phyloP scores from a whole-genome alignment of 2,888 invertebrate species.

The Aspidiotus rigidus region DNA sequence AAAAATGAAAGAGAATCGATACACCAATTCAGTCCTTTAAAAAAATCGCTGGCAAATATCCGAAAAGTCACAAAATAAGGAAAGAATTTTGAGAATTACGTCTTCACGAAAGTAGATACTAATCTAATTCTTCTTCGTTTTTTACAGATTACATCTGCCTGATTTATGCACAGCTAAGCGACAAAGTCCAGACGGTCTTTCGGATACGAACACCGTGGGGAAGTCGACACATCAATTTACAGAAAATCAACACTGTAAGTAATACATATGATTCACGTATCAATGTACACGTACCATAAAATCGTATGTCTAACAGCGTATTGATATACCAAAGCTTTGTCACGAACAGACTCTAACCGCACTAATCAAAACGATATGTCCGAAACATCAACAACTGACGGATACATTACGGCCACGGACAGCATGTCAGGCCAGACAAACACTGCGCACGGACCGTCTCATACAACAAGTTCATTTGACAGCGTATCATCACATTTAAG shows the following conservation, averaged over 20 bases:
- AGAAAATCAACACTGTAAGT: slow-evolving; percentile 25
- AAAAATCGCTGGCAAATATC: too few species aligned
- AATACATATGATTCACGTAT: not conserved
- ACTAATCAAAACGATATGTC: slow-evolving; percentile 62
- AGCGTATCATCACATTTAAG: slow-evolving; percentile 75
- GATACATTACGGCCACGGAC: slow-evolving; percentile 70
- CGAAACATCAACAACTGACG: slow-evolving; percentile 79
- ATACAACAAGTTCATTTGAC: slow-evolving; percentile 66
- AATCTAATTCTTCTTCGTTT: too few species aligned
- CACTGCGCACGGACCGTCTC: slow-evolving; percentile 36
- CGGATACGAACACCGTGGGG: slow-evolving; percentile 11
- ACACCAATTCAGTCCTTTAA: too few species aligned
- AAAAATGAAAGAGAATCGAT: too few species aligned
- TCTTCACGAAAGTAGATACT: too few species aligned
- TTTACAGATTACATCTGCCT: not conserved
- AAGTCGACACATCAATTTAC: slow-evolving; percentile 3
- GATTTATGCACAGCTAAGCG: not conserved
- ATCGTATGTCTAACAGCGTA: not conserved
- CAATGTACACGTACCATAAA: not conserved
- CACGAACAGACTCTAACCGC: slow-evolving; percentile 62
- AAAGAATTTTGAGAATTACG: too few species aligned
- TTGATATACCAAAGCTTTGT: slow-evolving; percentile 43
- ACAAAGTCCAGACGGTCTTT: slow-evolving; percentile 19
- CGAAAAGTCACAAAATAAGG: too few species aligned
- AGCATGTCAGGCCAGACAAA: slow-evolving; percentile 40